These are phyloP conservation scores for Enteromius radiatus DNA, from an alignment of 2,797 vertebrate species.

Conservation along the genomic window DNA sequence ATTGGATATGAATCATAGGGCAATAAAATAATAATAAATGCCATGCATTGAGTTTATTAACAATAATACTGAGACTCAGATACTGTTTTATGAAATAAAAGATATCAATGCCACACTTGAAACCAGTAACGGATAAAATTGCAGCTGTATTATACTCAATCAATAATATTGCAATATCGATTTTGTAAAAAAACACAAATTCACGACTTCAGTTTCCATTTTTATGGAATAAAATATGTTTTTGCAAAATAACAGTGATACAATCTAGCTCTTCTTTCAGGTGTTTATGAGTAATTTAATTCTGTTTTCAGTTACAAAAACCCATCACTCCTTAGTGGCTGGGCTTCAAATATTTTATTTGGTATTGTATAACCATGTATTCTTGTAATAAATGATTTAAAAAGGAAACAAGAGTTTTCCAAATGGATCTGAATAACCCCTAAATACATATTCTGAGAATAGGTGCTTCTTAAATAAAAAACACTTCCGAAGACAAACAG, in stretches of 20 bases:
- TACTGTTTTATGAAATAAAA: background rate
- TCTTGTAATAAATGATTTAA: constrained; percentile 3
- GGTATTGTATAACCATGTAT: background rate
- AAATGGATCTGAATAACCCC: background rate
- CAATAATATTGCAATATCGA: background rate
- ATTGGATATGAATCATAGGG: background rate
- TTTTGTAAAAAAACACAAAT: background rate
- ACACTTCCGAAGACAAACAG: constrained; percentile 7
- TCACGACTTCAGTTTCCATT: background rate
- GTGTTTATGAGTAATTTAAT: background rate
- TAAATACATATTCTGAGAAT: constrained; percentile 7
- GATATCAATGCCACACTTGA: background rate
- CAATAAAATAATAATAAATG: background rate
- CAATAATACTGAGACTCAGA: background rate
- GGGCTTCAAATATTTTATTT: background rate
- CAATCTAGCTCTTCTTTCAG: background rate
- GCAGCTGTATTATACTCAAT: background rate
- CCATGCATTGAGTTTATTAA: background rate
- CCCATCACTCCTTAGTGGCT: background rate
- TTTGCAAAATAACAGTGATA: background rate
- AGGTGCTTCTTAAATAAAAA: background rate
- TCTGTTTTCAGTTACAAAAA: background rate
- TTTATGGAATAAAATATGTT: background rate
- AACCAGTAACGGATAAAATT: background rate
- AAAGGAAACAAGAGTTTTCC: background rate